Evolutionary conservation across 2,113 vertebrate genomes (phyloP), one percentile per base, ranked within the genome.

Genomic region (Urocitellus parryii): DNA sequence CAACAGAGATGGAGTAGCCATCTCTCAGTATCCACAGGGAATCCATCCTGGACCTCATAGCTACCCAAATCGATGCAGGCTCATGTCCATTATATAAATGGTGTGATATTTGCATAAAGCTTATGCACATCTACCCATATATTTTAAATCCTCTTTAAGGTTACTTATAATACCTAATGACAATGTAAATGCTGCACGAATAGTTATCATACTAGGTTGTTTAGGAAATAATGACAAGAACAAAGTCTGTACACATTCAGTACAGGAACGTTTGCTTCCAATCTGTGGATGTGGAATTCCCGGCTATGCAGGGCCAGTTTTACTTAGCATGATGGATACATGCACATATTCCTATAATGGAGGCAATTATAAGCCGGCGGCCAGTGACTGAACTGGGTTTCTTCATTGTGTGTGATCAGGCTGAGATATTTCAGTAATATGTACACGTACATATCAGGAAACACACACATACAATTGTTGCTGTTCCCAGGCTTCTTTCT

Each of bases 361-460:
- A 74, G 32, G 72, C 42, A 76, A 4, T 91, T 88, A 80, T 0
- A 87, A 42, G 42, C 56, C 76, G 86, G 90, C 92, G 84, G 61
- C 17, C 42, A 91, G 92, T 17, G 81, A 94, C 88, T 96, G 77
- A 76, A 0, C 86, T n/a, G 92, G 51, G 51, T 96, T 97, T 94
- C 0, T 34, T 88, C 8, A 0, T 84, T 95, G 20, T 29, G n/a
- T 94, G 70, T 91, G n/a, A 80, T 32, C 2, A 81, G 84, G 76
- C 96, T 67, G 48, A 70, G 53, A 25, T n/a, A 85, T 0, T 37
- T 13, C 29, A 51, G 7, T 17, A 65, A 17, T 45, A 7, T 34
- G 22, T n/a, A 25, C 37, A 39, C 0, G 51, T 20, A 12, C 18
- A 45, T 2, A 58, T 18, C 34, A 29, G 4, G 56, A 29, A 2